Evolutionary conservation across 1,140 invertebrate species (phyloP), one percentile per base, ranked within the genome.

Genomic region (Hylaeus volcanicus): DNA sequence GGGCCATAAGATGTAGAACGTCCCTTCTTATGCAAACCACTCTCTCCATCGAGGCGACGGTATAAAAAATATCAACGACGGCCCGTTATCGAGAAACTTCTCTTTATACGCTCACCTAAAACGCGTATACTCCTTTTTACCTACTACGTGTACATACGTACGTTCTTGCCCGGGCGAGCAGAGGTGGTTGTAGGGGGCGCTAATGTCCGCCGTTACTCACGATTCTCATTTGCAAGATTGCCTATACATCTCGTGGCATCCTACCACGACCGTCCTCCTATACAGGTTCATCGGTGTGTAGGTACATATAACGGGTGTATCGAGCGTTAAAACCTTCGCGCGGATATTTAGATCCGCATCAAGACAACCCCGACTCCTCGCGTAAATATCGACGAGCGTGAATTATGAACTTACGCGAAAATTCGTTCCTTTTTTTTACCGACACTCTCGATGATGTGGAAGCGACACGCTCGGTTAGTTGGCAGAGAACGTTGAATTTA

Each of bases 221-320:
- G 91, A 92, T 92, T 93, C 92, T 93, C 91, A 92, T 92, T 92
- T 92, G 89, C 92, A 92, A 93, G 91, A 93, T 93, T 93, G 92
- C 91, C 91, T 92, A 92, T 93, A 93, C 88, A 90, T 93, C 92
- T 93, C 89, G 89, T 56, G 86, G 88, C 89, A 90, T 89, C 90
- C 90, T 90, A 92, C 90, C 90, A 91, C 87, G 87, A 89, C 86
- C 89, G 88, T 92, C 85, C 88, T 90, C 88, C 86, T 86, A 87
- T 89, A 89, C 83, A 80, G 48, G 81, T 83, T 84, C 77, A 75
- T 81, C 82, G 86, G 76, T 90, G 78, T 90, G 83, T 75, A 79
- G 79, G 80, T 86, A 70, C 74, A 81, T 88, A 74, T 91, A 92
- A 91, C 90, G 90, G 88, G 89, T 90, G 87, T 81, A 72, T 63